Percentiles rank a stretch among this genome's conserved stretches.
These are phyloP conservation scores for Naso thynnoides DNA, from an alignment of 2,797 vertebrate species.

Conservation along the genomic window DNA sequence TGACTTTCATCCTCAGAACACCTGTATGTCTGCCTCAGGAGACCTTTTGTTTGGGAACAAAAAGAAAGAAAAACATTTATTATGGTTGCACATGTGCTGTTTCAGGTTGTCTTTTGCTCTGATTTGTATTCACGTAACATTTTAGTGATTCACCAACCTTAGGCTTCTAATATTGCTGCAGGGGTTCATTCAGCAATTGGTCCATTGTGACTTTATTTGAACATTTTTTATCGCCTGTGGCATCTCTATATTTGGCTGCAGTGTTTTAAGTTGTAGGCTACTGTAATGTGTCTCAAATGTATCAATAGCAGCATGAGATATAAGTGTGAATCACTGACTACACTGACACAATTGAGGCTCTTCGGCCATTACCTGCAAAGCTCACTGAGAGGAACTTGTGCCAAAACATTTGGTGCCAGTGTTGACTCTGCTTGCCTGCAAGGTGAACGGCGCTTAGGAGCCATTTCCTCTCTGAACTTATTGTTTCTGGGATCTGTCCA, in stretches of 20 bases:
- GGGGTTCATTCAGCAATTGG: neutral
- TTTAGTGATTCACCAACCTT: neutral
- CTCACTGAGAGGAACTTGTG: constrained; percentile 14
- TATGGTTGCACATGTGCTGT: neutral
- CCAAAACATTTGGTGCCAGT: constrained; percentile 21
- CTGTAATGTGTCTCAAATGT: neutral
- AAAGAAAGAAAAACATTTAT: too few relatives aligned
- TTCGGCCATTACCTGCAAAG: constrained; percentile 26
- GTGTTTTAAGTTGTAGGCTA: too few relatives aligned
- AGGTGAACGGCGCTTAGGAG: constrained; percentile 29
- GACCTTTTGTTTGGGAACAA: constrained; percentile 12
- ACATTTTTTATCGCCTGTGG: neutral
- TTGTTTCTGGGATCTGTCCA: constrained; percentile 40
- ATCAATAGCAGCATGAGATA: neutral
- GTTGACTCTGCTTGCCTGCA: constrained; percentile 35
- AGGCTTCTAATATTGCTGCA: too few relatives aligned
- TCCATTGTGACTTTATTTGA: neutral
- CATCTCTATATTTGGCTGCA: neutral
- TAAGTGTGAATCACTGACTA: neutral
- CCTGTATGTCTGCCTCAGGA: constrained; percentile 52
- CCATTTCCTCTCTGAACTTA: constrained; percentile 18
- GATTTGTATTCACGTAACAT: neutral
- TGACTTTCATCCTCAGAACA: constrained; percentile 20
- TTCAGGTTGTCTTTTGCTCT: neutral
- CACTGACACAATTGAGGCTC: neutral